Percentiles rank a stretch among this genome's conserved stretches.
Conservation (phyloP, 2,888 invertebrate genomes). For the Meta bourneti region DNA sequence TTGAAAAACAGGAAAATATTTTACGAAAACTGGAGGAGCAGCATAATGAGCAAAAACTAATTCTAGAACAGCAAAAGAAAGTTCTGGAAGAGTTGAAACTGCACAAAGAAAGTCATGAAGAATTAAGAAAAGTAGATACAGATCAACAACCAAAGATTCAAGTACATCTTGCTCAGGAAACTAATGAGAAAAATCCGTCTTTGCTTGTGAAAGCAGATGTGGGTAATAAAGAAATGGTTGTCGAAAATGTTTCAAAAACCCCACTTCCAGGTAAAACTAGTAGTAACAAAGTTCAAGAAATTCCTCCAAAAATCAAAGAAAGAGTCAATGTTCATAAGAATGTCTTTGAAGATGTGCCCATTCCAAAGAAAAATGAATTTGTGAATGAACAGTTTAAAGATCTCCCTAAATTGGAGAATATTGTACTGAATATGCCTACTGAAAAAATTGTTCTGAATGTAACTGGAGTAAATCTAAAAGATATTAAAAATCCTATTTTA, state of each 20-base stretch:
- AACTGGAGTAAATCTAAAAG: background rate
- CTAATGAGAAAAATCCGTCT: background rate
- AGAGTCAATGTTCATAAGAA: conserved; percentile 4
- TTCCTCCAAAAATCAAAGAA: background rate
- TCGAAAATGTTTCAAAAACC: conserved; percentile 8
- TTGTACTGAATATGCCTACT: background rate
- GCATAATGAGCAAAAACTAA: conserved; percentile 86
- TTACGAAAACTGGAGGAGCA: conserved; percentile 86
- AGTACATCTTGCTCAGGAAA: background rate
- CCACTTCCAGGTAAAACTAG: background rate
- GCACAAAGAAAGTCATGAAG: conserved; percentile 80
- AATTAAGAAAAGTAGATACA: conserved; percentile 3
- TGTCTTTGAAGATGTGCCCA: conserved; percentile 6
- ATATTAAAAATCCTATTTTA: background rate
- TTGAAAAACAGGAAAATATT: conserved; percentile 81
- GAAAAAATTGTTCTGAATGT: conserved; percentile 18
- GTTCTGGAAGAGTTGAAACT: conserved; percentile 85
- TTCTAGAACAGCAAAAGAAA: conserved; percentile 86
- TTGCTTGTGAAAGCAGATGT: background rate
- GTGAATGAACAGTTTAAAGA: background rate
- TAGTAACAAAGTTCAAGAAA: background rate
- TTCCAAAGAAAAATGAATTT: background rate
- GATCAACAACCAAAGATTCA: conserved; percentile 6
- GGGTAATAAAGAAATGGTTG: background rate
- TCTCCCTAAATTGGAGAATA: background rate